Evolutionary conservation across 1,140 invertebrate species (phyloP).

Genomic region (Homalodisca vitripennis): DNA sequence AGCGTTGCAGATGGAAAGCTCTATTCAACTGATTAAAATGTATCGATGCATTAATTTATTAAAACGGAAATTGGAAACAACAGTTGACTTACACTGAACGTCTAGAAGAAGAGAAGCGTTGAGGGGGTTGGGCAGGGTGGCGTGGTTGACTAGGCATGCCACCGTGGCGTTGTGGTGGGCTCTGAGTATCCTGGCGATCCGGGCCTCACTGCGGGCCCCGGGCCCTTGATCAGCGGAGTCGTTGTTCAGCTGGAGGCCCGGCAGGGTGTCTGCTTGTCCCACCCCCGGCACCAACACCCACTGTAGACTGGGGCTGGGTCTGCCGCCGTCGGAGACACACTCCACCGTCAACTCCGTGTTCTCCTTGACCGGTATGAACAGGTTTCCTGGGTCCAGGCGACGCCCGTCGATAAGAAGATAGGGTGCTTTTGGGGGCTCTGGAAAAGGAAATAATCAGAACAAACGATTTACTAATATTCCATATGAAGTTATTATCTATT

Average conservation of each 20-base stretch:
- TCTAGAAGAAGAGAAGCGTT: slow-evolving; percentile 73
- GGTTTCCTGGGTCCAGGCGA: slow-evolving; percentile 76
- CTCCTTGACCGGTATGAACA: slow-evolving; percentile 79
- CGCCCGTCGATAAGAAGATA: slow-evolving; percentile 78
- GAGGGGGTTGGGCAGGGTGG: slow-evolving; percentile 61
- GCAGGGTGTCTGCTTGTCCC: slow-evolving; percentile 36
- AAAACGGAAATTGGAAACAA: too few species aligned
- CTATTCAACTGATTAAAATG: too few species aligned
- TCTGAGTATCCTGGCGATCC: slow-evolving; percentile 62
- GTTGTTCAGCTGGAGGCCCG: slow-evolving; percentile 44
- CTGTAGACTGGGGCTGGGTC: slow-evolving; percentile 68
- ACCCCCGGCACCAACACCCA: slow-evolving; percentile 61
- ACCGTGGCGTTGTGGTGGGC: slow-evolving; percentile 74
- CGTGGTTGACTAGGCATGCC: slow-evolving; percentile 69
- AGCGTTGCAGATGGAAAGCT: too few species aligned
- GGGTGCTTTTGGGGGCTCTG: slow-evolving; percentile 73
- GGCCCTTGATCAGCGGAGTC: slow-evolving; percentile 30
- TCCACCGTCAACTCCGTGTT: slow-evolving; percentile 74
- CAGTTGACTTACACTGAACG: slow-evolving; percentile 76
- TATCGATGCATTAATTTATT: too few species aligned
- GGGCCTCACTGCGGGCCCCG: slow-evolving; percentile 61
- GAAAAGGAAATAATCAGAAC: slow-evolving; percentile 41
- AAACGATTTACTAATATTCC: too few species aligned
- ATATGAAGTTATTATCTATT: too few species aligned
- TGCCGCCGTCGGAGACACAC: slow-evolving; percentile 80